These are phyloP conservation scores for Notamacropus eugenii DNA, from an alignment of 2,797 vertebrate species.

Conservation along the genomic window DNA sequence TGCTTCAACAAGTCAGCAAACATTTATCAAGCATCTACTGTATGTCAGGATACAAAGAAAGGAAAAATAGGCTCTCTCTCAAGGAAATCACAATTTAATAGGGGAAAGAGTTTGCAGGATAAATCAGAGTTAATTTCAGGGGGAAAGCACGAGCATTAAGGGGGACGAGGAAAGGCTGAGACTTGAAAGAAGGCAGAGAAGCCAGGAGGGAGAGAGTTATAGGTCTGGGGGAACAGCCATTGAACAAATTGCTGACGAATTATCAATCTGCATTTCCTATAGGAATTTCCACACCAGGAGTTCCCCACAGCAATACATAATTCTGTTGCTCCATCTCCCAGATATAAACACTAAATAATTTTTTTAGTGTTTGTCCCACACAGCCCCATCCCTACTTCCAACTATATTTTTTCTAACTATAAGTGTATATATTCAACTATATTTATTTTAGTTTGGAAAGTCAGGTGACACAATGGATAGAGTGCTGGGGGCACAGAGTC, in stretches of 20 bases:
- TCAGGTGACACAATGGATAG: neutral
- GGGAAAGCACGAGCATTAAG: neutral
- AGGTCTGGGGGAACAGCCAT: neutral
- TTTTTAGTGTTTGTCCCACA: neutral
- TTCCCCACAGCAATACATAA: neutral
- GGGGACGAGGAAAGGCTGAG: neutral
- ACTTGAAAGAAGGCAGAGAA: neutral
- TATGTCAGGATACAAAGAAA: neutral
- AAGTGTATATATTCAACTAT: neutral
- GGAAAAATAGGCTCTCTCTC: neutral
- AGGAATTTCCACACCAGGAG: neutral
- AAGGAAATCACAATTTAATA: neutral
- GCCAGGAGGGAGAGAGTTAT: neutral
- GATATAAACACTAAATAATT: neutral
- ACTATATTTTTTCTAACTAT: neutral
- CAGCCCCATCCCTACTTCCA: neutral
- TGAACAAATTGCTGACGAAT: neutral
- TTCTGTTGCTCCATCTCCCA: neutral
- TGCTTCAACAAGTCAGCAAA: neutral
- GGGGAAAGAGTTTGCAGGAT: neutral
- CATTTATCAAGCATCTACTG: neutral
- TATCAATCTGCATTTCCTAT: neutral
- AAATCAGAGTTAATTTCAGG: neutral
- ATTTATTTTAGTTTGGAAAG: neutral
- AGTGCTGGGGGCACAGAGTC: neutral